Evolutionary conservation across 2,797 vertebrate species (phyloP), one percentile per base, ranked within the genome.

Genomic region (Lacerta viridis): DNA sequence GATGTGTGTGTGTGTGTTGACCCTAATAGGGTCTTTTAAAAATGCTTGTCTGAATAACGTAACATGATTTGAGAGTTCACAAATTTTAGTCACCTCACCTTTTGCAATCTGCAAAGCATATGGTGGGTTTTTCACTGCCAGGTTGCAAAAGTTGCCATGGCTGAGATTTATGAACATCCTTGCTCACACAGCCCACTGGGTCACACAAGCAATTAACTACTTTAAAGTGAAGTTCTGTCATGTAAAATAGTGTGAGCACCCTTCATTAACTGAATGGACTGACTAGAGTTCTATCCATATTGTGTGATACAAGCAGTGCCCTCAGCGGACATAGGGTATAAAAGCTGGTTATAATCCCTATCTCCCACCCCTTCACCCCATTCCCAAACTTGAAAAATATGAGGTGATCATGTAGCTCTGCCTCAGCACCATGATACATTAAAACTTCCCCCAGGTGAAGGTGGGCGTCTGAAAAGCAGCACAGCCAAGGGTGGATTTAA

Each of bases 391-490:
- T 50, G 17, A 55, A 25, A 74, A 74, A 74, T 39, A 82, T 25
- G 41, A 61, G 15, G 5, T 39, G 9, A n/a, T 84, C 33, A 11
- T 86, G 69, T 75, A 59, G 43, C 36, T 61, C 43, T 50, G 29
- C 29, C 7, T 23, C 10, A 39, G 79, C 33, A 71, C 20, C 8
- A 33, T 41, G 23, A 33, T 15, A 23, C 29, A 64, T 79, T 41
- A 71, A 87, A 5, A 46, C 7, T 18, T 29, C 1, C 0, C 55
- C 29, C 1, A 7, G 11, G 17, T 41, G 27, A 36, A 72, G 3
- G 0, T 29, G 2, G 1, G 0, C 0, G 4, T 46, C 27, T 11
- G 1, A 3, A 13, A 69, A 61, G n/a, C 11, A 1, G 1, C 9
- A 8, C 1, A 59, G 27, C 41, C 41, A 68, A 72, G 5, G 9